A percentile compares a stretch with the other conserved stretches of the same genome.
Conservation (phyloP, 2,113 vertebrate species). For the Carettochelys insculpta region DNA sequence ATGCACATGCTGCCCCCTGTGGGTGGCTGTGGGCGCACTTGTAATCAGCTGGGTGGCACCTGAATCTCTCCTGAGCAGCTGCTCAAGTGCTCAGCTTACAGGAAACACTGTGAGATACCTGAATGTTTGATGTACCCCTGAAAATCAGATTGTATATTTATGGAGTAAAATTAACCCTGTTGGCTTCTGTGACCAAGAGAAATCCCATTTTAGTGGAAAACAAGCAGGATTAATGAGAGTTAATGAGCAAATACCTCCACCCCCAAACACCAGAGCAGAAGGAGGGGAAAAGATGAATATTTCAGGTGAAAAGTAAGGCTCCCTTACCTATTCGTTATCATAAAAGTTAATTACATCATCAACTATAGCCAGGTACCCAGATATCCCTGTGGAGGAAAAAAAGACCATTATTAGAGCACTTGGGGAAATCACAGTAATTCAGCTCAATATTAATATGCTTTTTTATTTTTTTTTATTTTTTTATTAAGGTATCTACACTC, state of each 20-base stretch:
- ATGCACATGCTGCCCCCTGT: no score
- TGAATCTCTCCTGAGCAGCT: no score
- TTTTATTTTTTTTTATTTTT: constrained; percentile 51
- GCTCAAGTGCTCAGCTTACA: no score
- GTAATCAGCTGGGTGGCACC: no score
- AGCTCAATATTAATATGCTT: constrained; percentile 25
- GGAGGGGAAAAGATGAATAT: background rate
- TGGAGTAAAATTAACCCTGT: background rate
- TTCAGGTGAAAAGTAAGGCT: constrained; percentile 36
- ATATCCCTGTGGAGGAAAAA: background rate
- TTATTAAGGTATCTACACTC: constrained; percentile 90
- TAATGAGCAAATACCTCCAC: background rate
- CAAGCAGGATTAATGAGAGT: background rate
- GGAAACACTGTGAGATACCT: no score
- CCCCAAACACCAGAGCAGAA: background rate
- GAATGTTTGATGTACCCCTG: background rate
- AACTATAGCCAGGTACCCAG: constrained; percentile 30
- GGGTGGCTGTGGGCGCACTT: no score
- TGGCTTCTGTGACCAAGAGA: background rate
- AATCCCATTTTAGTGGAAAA: background rate
- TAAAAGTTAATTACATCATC: constrained; percentile 34
- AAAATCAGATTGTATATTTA: background rate
- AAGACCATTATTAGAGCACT: constrained; percentile 34
- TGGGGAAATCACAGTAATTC: constrained; percentile 14
- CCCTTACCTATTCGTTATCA: background rate